Evolutionary conservation across 2,797 vertebrate species (phyloP).

Genomic region (Ceyx erithaca): DNA sequence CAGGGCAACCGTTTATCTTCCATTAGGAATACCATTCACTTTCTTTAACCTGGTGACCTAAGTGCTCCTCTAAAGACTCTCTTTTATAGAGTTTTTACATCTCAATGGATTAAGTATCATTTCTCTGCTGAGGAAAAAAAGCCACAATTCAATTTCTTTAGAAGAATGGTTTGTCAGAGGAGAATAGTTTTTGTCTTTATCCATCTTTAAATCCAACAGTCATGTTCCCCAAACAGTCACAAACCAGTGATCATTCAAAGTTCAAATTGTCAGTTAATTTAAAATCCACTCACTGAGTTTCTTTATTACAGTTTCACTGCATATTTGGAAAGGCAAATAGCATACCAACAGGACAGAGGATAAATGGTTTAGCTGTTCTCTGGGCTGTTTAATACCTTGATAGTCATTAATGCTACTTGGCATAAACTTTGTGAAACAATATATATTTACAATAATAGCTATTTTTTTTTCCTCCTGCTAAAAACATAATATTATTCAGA

Average conservation of each 20-base stretch:
- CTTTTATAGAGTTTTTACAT: constrained; percentile 79
- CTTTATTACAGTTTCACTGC: constrained; percentile 36
- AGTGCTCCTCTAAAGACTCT: constrained; percentile 59
- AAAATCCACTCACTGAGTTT: constrained; percentile 33
- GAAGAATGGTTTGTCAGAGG: constrained; percentile 68
- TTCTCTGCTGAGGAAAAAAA: constrained; percentile 32
- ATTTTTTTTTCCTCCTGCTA: background rate
- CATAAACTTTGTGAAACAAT: background rate
- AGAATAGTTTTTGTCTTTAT: constrained; percentile 64
- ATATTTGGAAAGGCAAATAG: constrained; percentile 22
- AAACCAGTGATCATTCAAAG: constrained; percentile 74
- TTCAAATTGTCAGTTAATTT: constrained; percentile 74
- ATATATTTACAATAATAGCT: background rate
- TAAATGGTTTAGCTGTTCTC: background rate
- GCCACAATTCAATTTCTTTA: constrained; percentile 70
- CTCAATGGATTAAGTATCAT: constrained; percentile 76
- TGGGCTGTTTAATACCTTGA: background rate
- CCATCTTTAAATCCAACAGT: constrained; percentile 69
- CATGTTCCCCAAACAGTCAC: constrained; percentile 62
- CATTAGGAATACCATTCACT: constrained; percentile 77
- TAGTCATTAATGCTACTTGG: background rate
- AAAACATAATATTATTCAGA: background rate
- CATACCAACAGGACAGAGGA: background rate
- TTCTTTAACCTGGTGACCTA: constrained; percentile 72
- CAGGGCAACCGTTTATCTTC: constrained; percentile 76